A percentile compares a stretch with the other conserved stretches of the same genome.
Conservation (phyloP, 2,113 vertebrate genomes). For the Porphyrio hochstetteri region DNA sequence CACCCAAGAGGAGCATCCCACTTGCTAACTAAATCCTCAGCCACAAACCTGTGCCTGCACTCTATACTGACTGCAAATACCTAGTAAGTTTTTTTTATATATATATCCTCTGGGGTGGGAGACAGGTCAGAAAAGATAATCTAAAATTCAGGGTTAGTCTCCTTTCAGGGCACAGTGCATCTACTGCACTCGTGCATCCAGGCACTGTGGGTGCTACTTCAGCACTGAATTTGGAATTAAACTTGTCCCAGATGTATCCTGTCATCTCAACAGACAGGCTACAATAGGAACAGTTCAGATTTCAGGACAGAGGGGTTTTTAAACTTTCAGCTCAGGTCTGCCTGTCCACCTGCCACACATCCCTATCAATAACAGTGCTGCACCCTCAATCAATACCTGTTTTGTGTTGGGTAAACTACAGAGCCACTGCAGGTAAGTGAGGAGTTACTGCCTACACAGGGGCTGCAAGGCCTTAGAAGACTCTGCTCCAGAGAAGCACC, state of each 20-base stretch:
- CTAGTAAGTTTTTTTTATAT: not conserved
- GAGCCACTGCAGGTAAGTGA: not conserved
- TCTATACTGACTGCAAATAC: not conserved
- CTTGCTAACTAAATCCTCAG: not conserved
- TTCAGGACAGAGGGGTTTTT: not conserved
- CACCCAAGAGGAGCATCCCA: not conserved
- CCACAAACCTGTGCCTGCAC: not conserved
- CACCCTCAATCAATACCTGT: not conserved
- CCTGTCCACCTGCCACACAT: not conserved
- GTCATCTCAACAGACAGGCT: not conserved
- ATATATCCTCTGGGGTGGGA: not conserved
- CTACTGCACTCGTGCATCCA: not conserved
- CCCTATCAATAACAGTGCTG: not conserved
- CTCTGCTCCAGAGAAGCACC: not conserved
- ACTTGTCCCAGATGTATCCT: not conserved
- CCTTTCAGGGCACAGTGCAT: not conserved
- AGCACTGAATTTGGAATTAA: not conserved
- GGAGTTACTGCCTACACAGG: not conserved
- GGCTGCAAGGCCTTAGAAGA: not conserved
- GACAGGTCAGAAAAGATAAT: not conserved
- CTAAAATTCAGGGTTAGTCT: not conserved
- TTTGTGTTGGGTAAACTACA: not conserved
- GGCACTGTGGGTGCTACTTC: not conserved
- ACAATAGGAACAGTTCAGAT: not conserved
- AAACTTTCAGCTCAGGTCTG: not conserved